Base-by-base conservation (phyloP, 2,888 invertebrate genomes). In the Tromatobia lineatoria region DNA sequence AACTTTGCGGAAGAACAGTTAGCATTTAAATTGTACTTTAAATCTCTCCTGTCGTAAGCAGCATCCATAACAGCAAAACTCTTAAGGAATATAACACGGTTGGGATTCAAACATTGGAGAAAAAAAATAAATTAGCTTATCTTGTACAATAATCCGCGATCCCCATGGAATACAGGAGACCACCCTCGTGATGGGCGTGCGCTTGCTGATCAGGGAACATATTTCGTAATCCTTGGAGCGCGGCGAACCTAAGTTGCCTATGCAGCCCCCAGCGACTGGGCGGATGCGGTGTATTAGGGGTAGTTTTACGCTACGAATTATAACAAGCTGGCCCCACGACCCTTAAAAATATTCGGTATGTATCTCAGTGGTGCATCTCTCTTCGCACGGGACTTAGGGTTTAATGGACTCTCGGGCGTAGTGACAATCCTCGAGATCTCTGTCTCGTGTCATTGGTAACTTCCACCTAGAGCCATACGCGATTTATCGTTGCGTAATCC, bases 351-450 rank as follows among this genome's bases (percentile, higher is more conserved):
- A 47, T 78, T 78, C 47, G 54, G 71, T 52, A 86, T 90, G 90
- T 92, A 93, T 92, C 93, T 91, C 90, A 88, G 88, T 90, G 91
- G 91, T 90, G 88, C 91, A 93, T 93, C 93, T 91, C 93, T 91
- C 90, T 93, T 93, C 93, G 89, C 93, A 93, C 93, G 93, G 92
- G 93, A 93, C 93, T 93, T 93, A 93, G 70, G 86, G 86, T 90
- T 92, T 93, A 93, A 93, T 93, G 92, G 92, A 93, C 91, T 91
- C 89, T 75, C 80, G 54, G 47, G 52, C 67, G 86, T 77, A 76
- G 73, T 70, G 45, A 67, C 73, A 54, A 76, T 76, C 59, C 57
- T 47, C 67, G 61, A 80, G 77, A 83, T 73, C 70, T 52, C 25
- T 64, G 25, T 64, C 29, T 42, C 18, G 66, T 38, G 13, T 47